Percentiles rank a stretch among this genome's conserved stretches.
Conservation (phyloP, 2,888 invertebrate species). For the Erebia ligea region DNA sequence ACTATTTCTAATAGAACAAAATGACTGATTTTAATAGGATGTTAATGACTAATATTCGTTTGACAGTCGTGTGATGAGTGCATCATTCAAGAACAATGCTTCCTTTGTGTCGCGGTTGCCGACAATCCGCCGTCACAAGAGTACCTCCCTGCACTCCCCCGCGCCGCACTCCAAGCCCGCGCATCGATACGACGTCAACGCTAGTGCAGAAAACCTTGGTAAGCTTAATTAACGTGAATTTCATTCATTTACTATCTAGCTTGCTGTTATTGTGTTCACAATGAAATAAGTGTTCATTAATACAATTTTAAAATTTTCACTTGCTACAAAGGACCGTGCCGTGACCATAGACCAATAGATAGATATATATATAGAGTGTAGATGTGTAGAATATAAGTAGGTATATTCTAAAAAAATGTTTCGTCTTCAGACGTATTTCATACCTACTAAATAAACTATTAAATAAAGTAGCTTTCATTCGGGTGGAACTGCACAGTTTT, state of each 20-base stretch:
- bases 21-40: background rate
- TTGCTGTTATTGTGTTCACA: slow-evolving; percentile 37
- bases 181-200: slow-evolving; percentile 88
- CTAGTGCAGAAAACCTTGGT: slow-evolving; percentile 90
- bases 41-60: slow-evolving; percentile 45
- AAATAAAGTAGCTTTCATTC: background rate
- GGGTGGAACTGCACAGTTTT: background rate
- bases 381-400: no score
- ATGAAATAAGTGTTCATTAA: slow-evolving; percentile 30
- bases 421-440: no score
- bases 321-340: slow-evolving; percentile 19
- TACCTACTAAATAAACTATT: background rate
- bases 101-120: slow-evolving; percentile 96
- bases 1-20: background rate
- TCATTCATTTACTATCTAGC: slow-evolving; percentile 27
- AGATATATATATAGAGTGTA: no score
- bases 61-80: slow-evolving; percentile 86
- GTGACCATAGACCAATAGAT: background rate
- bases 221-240: slow-evolving; percentile 51
- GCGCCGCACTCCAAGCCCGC: slow-evolving; percentile 85
- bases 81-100: slow-evolving; percentile 96
- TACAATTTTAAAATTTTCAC: background rate
- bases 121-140: slow-evolving; percentile 92
- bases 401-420: no score
- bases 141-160: slow-evolving; percentile 90